Evolutionary conservation across 2,888 invertebrate species (phyloP), one percentile per base, ranked within the genome.

Genomic region (Cryptocephalus moraei): DNA sequence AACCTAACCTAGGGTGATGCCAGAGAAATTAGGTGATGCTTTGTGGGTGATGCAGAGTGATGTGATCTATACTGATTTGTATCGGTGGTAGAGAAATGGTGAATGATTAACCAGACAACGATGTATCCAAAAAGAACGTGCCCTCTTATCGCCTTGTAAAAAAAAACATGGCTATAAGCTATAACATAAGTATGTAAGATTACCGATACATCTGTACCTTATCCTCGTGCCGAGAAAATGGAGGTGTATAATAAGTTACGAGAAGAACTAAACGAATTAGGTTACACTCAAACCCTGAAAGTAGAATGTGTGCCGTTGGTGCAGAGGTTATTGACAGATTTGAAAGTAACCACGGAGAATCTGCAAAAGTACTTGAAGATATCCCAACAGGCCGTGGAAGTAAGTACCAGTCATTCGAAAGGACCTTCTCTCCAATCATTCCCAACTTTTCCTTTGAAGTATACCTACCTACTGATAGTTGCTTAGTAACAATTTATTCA

Each of bases 261-360:
- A 44, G 77, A 80, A 52, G 83, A 89, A 63, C 75, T 93, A 36
- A 86, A 92, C 70, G 81, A 82, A 50, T 75, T 92, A 52, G 93
- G 93, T 1, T 93, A 91, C 65, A 79, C 77, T 40, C 85, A 90
- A 62, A 73, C 80, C 1, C 73, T 93, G 52, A 82, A 83, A 0
- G 68, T 84, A 10, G 88, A 91, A 52, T 82, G 85, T 40, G 75
- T 91, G 38, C 84, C 88, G 34, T 71, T 94, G 53, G 87, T 91
- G 55, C 85, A 88, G 70, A 81, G 80, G 62, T 68, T 94, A 49
- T 73, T 92, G 45, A 81, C 82, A 40, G 93, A 94, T 71, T 76
- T 93, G 49, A 75, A 91, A 50, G 85, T 87, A 66, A 91, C 91
- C 8, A 92, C 91, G n/a, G 84, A 86, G 56, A 90, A 85, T 63